A percentile compares a stretch with the other conserved stretches of the same genome.
Evolutionary conservation across 2,797 vertebrate species (phyloP).

Genomic region (Mallotus villosus): DNA sequence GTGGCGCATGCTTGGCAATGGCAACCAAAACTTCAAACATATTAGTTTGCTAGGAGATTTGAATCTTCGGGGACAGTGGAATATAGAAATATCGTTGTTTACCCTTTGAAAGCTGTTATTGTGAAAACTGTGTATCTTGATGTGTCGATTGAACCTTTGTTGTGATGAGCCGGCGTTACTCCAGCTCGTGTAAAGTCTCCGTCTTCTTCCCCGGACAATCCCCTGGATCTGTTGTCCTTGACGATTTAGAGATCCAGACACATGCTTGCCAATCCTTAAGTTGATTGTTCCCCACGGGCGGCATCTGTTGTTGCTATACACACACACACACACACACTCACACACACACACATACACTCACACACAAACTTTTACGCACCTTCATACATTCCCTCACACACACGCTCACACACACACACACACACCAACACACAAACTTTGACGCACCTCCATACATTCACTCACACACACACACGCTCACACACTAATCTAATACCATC

Average conservation of each 20-base stretch:
- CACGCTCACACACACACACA: slow-evolving; percentile 19
- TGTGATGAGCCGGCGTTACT: slow-evolving; percentile 70
- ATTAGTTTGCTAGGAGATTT: slow-evolving; percentile 72
- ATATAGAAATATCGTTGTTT: slow-evolving; percentile 52
- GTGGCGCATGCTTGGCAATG: slow-evolving; percentile 70
- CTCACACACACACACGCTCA: slow-evolving; percentile 20
- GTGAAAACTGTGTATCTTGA: slow-evolving; percentile 31
- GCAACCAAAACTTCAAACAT: slow-evolving; percentile 75
- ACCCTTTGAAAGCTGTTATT: slow-evolving; percentile 67
- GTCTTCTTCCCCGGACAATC: slow-evolving; percentile 46
- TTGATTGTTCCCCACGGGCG: slow-evolving; percentile 47
- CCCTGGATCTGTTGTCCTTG: neutral
- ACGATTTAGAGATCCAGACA: neutral
- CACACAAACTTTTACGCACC: slow-evolving; percentile 39
- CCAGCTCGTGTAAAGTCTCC: slow-evolving; percentile 49
- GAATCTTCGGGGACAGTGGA: slow-evolving; percentile 63
- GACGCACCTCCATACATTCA: too few species aligned
- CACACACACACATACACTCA: slow-evolving; percentile 9
- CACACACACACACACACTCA: slow-evolving; percentile 42
- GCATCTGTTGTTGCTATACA: slow-evolving; percentile 56
- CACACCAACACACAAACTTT: too few species aligned
- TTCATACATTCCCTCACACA: slow-evolving; percentile 34
- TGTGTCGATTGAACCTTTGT: slow-evolving; percentile 58
- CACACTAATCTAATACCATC: slow-evolving; percentile 58
- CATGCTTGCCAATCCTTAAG: neutral